Evolutionary conservation across 2,113 vertebrate species (phyloP).

Genomic region (Prolemur simus): DNA sequence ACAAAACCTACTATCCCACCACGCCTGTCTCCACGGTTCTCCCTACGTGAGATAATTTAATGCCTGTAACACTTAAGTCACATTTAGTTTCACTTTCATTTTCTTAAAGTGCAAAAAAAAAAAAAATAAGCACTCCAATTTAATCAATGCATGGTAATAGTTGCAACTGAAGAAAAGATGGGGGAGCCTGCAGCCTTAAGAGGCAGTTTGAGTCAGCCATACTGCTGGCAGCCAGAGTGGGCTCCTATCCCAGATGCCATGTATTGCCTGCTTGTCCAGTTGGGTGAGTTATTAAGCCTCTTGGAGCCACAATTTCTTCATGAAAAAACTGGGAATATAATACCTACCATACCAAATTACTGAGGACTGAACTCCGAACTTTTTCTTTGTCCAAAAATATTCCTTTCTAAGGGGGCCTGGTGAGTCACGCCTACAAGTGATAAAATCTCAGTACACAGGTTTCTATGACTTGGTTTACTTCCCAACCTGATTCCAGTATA

Average conservation of each 20-base stretch:
- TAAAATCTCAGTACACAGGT: no score
- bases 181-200: neutral
- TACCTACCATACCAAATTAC: neutral
- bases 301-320: neutral
- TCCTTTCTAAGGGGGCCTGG: no score
- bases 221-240: neutral
- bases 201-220: neutral
- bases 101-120: neutral
- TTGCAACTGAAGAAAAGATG: neutral
- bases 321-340: neutral
- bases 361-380: no score
- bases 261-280: neutral
- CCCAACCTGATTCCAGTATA: no score
- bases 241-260: rapidly evolving
- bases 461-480: no score
- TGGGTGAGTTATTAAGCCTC: neutral
- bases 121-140: neutral
- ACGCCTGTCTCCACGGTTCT: neutral
- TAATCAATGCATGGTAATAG: neutral
- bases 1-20: neutral
- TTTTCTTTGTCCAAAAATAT: no score
- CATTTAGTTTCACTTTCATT: neutral
- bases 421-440: no score
- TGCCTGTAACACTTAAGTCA: neutral
- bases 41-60: neutral